phyloP scores from a whole-genome alignment of 2,888 invertebrate species.

The Lasius fuliginosus region DNA sequence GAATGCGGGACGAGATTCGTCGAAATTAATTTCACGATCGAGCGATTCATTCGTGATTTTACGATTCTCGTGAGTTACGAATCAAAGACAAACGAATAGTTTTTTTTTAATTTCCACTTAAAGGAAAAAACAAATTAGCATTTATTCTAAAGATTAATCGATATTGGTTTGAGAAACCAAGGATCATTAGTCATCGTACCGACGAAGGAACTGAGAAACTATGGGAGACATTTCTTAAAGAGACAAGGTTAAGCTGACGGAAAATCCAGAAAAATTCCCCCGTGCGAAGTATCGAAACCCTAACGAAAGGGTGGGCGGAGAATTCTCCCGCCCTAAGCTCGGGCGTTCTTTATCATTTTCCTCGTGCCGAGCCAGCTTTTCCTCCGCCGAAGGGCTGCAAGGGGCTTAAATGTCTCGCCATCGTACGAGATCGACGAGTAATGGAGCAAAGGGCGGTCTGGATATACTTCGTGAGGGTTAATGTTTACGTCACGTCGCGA shows the following conservation, averaged over 20 bases:
- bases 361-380: constrained; percentile 44
- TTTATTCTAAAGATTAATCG: constrained; percentile 12
- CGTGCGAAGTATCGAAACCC: constrained; percentile 49
- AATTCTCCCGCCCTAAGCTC: constrained; percentile 50
- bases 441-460: constrained; percentile 36
- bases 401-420: constrained; percentile 49
- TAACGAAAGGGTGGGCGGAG: constrained; percentile 49
- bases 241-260: constrained; percentile 50
- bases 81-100: not conserved
- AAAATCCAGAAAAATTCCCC: constrained; percentile 58
- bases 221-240: constrained; percentile 49
- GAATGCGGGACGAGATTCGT: constrained; percentile 19
- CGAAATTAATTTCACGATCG: constrained; percentile 47
- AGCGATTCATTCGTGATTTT: constrained; percentile 36
- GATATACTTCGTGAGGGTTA: constrained; percentile 42
- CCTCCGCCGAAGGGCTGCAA: constrained; percentile 24
- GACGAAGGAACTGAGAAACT: constrained; percentile 27
- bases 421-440: constrained; percentile 54
- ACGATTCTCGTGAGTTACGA: not conserved
- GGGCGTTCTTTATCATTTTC: constrained; percentile 52
- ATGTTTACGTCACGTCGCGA: constrained; percentile 49
- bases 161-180: constrained; percentile 10
- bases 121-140: not conserved
- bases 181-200: constrained; percentile 37
- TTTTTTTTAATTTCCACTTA: not conserved